Base-by-base conservation (phyloP, 1,140 invertebrate genomes). In the Rhynchophorus ferrugineus region DNA sequence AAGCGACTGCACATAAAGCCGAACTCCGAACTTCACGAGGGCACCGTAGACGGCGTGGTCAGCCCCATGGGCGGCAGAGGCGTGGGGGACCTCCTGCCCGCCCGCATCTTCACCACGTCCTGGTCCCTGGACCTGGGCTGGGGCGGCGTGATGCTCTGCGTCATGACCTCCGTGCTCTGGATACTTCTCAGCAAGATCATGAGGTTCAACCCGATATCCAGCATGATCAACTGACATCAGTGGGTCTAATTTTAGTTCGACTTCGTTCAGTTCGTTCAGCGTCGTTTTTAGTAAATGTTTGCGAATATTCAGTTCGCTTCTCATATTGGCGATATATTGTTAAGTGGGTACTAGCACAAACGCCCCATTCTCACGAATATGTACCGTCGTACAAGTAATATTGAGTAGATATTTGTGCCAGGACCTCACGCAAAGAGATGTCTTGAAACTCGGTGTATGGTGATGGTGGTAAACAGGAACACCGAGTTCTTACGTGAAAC, bases 171-270 rank as follows among this genome's bases (percentile, higher is more conserved):
- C 0, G 71, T 89, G 0, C 74, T 91, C 2, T 93, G 90, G 90
- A 89, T 91, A 37, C 71, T 91, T 29, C 74, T 92, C 11, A 89
- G 87, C 11, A 91, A 91, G 71, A 87, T 91, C 54, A 90, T 91
- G 87, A 76, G 89, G 59, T 91, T 90, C 69, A 89, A 85, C 69
- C 87, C 87, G 3, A 81, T 88, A 62, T 79, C 81, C 1, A 76
- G 80, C 38, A 80, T 85, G 74, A 76, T 85, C 58, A 77, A 82
- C 72, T 82, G 54, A 63, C 53, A 49, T 45, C 45, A 49, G 24
- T 55, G 46, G 53, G 53, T 55, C 13, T 55, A 57, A 42, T 6
- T 54, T 54, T 43, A 22, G 22, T 49, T 48, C n/a, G n/a, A n/a
- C 38, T 20, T 1, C 2, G 36, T 7, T 7, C 1, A 17, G 7